A percentile compares a stretch with the other conserved stretches of the same genome.
Conservation (phyloP, 2,113 vertebrate species). For the Anseranas semipalmata region DNA sequence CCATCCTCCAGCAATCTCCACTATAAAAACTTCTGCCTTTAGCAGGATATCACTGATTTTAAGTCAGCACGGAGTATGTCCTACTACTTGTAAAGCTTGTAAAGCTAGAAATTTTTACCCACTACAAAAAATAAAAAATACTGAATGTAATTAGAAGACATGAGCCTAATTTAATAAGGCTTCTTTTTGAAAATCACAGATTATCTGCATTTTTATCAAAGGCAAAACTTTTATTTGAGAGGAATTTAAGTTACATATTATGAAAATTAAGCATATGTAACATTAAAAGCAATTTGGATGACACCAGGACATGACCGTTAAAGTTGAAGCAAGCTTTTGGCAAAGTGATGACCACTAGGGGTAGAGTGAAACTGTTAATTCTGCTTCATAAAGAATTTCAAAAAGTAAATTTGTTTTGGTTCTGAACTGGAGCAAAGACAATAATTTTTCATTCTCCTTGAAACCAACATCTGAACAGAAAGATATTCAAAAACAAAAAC, state of each 20-base stretch:
- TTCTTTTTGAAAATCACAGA: neutral
- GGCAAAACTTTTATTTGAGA: neutral
- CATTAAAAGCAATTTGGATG: neutral
- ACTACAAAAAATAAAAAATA: no score
- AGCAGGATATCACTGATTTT: neutral
- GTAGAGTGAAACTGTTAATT: neutral
- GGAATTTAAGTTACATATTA: neutral
- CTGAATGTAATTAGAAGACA: neutral
- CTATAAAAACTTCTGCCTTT: neutral
- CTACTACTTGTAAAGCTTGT: neutral
- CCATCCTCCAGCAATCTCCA: neutral
- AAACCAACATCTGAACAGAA: neutral
- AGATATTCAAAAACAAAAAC: neutral
- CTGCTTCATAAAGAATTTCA: neutral
- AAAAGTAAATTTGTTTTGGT: neutral
- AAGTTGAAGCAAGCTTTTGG: neutral
- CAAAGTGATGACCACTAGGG: neutral
- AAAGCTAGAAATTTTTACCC: neutral
- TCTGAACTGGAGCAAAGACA: neutral
- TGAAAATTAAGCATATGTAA: neutral
- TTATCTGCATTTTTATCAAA: neutral
- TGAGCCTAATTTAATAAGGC: neutral
- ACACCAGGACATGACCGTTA: neutral
- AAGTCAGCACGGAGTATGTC: neutral
- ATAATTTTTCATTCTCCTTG: neutral